Evolutionary conservation across 1,140 invertebrate species (phyloP).

Genomic region (Paramacrobiotus metropolitanus): DNA sequence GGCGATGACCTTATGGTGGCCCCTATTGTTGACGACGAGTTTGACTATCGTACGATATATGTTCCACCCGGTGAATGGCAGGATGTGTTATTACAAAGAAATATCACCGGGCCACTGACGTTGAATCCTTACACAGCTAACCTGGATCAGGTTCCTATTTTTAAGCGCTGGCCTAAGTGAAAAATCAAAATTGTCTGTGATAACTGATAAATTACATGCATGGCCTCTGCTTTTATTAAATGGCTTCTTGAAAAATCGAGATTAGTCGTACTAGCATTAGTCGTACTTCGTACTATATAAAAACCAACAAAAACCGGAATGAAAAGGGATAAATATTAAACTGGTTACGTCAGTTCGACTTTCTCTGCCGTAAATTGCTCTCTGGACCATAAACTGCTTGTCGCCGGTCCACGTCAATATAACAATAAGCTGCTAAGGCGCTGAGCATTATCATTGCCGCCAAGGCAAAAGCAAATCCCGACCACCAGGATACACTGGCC

Average conservation of each 20-base stretch:
- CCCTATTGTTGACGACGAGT: conserved; percentile 40
- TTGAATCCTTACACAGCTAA: background rate
- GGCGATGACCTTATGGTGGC: conserved; percentile 62
- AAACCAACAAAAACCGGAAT: too few species aligned
- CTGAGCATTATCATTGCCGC: background rate
- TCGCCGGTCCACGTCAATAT: background rate
- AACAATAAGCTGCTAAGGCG: background rate
- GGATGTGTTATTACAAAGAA: conserved; percentile 57
- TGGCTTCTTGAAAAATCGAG: too few species aligned
- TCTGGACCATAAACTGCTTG: too few species aligned
- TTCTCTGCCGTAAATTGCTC: too few species aligned
- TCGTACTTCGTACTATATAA: too few species aligned
- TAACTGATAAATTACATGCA: too few species aligned
- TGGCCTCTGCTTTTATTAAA: too few species aligned
- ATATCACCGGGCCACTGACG: conserved; percentile 48
- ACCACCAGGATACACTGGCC: background rate
- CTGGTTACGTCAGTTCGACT: too few species aligned
- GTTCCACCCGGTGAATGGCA: conserved; percentile 65
- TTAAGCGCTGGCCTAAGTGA: too few species aligned
- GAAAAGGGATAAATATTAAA: too few species aligned
- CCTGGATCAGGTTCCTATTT: background rate
- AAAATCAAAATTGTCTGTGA: too few species aligned
- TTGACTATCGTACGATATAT: conserved; percentile 32
- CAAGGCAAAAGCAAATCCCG: background rate
- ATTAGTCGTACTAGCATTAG: too few species aligned